Evolutionary conservation across 2,113 vertebrate genomes (phyloP), one percentile per base, ranked within the genome.

Genomic region (Mugil cephalus): DNA sequence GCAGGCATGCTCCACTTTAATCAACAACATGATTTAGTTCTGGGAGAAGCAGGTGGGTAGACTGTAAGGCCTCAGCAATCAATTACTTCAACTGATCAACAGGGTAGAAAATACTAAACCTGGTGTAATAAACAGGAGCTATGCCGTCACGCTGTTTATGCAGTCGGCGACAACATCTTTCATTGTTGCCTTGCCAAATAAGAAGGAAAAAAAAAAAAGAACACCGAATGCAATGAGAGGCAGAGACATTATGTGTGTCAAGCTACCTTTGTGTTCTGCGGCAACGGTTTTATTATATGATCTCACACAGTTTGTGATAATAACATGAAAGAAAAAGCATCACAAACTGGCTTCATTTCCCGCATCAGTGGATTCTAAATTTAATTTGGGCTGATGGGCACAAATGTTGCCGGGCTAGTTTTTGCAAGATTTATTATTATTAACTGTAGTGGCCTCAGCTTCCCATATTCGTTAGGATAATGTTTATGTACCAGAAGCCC

Each of bases 1-100:
- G 74, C 65, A 68, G 76, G 72, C 39, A 47, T 3, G 72, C 78
- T 74, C 60, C 60, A 72, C 67, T 79, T 86, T 83, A 90, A 88
- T 90, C 87, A 89, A 82, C 87, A 77, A 45, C 78, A 64, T 80
- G 81, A 88, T 90, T 87, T 87, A 84, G 73, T 55, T 70, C 63
- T 34, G 17, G 71, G 64, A 83, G 74, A 79, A 76, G 69, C 71
- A 86, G 77, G 79, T 79, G 84, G 76, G 69, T 69, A 78, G 59
- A 85, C 77, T 83, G 72, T 61, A 47, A 51, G 67, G 72, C 40
- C 61, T 74, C 63, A 84, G 73, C 80, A 85, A 91, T 90, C 79
- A 82, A 82, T 88, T 86, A 82, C 85, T 66, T 64, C 42, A 81
- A 62, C 76, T 76, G 80, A 90, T 88, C 78, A 82, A 71, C 85